phyloP scores from a whole-genome alignment of 2,888 invertebrate species.

The Hydrotaea cyrtoneurina region DNA sequence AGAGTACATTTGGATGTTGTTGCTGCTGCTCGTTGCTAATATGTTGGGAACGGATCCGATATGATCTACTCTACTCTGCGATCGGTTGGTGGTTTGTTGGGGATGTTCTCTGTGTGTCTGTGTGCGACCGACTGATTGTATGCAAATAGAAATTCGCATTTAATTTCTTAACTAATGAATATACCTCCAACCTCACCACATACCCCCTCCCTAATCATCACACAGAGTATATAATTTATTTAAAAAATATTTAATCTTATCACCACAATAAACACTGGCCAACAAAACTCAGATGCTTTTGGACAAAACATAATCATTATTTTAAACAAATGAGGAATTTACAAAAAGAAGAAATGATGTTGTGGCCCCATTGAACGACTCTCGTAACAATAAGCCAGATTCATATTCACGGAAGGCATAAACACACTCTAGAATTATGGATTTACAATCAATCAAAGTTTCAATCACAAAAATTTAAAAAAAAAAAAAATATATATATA shows the following conservation, averaged over 20 bases:
- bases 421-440: no score
- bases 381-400: no score
- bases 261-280: not conserved
- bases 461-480: no score
- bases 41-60: no score
- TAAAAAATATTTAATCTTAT: constrained; percentile 13
- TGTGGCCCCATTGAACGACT: no score
- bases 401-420: no score
- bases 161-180: not conserved
- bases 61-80: no score
- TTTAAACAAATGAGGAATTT: no score
- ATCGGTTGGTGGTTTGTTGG: not conserved
- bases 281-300: not conserved
- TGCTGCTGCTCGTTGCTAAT: not conserved
- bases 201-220: no score
- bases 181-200: not conserved
- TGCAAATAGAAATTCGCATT: constrained; percentile 5
- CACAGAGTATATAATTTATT: not conserved
- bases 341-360: no score
- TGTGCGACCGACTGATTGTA: not conserved
- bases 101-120: not conserved
- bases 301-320: not conserved
- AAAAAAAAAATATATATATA: no score
- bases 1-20: not conserved
- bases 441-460: no score